Percentiles rank a stretch among this genome's conserved stretches.
phyloP scores from a whole-genome alignment of 2,797 vertebrate genomes.

The Alcedo quadribrachys region DNA sequence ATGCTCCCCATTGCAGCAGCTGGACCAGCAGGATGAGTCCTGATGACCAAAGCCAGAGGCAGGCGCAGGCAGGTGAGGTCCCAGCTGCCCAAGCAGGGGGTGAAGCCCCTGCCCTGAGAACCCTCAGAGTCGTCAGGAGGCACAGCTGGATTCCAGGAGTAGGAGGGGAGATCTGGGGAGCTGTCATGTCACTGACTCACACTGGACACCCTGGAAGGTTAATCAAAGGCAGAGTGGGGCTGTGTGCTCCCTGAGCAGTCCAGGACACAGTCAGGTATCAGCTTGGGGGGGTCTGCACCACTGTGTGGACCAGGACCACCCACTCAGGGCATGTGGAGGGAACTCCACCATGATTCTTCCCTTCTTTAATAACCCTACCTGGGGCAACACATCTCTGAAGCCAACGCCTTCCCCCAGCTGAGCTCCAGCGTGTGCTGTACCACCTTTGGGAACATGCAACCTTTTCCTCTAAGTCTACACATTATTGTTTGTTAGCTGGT shows the following conservation, averaged over 20 bases:
- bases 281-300: neutral
- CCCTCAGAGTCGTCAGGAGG: neutral
- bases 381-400: neutral
- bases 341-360: neutral
- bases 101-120: neutral
- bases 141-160: neutral
- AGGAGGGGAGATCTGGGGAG: neutral
- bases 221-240: neutral
- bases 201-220: neutral
- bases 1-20: neutral
- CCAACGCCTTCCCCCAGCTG: neutral
- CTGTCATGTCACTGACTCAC: neutral
- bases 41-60: neutral
- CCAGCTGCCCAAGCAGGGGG: neutral
- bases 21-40: neutral
- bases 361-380: neutral
- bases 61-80: neutral
- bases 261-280: neutral
- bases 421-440: neutral
- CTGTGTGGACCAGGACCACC: rapidly evolving
- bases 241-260: neutral
- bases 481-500: neutral
- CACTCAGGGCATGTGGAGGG: neutral
- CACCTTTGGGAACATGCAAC: neutral
- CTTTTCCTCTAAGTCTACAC: neutral